phyloP scores from a whole-genome alignment of 2,113 vertebrate genomes.

The Ceratotherium simum region DNA sequence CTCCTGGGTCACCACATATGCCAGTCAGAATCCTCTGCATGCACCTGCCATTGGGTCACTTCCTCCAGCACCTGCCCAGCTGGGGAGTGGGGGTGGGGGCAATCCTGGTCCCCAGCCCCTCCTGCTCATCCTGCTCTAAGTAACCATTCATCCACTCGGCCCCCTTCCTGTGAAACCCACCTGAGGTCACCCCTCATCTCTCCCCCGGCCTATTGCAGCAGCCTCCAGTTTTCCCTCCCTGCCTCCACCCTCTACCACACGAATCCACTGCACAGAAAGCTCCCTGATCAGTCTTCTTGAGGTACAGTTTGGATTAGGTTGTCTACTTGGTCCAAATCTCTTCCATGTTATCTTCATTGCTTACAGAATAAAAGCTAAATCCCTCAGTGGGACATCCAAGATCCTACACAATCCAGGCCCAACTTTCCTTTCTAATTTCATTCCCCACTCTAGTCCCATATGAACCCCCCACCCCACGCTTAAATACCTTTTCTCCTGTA shows the following conservation, averaged over 20 bases:
- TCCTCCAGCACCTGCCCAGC: not conserved
- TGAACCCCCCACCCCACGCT: not conserved
- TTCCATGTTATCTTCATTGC: not conserved
- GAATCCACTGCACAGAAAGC: not conserved
- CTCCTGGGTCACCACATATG: not conserved
- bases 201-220: not conserved
- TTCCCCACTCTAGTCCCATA: not conserved
- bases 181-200: not conserved
- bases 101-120: not conserved
- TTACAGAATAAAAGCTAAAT: not conserved
- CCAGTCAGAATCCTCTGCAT: not conserved
- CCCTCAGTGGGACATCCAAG: not conserved
- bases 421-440: not conserved
- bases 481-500: not conserved
- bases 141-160: not conserved
- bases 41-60: not conserved
- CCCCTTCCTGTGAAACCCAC: not conserved
- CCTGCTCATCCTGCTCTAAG: not conserved
- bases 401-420: not conserved
- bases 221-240: not conserved
- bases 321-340: not conserved
- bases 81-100: no score
- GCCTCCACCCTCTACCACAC: not conserved
- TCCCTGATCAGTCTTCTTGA: not conserved
- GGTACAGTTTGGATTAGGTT: not conserved